These are phyloP conservation scores for Eulemur rufifrons DNA, from an alignment of 2,113 vertebrate species.

Conservation along the genomic window DNA sequence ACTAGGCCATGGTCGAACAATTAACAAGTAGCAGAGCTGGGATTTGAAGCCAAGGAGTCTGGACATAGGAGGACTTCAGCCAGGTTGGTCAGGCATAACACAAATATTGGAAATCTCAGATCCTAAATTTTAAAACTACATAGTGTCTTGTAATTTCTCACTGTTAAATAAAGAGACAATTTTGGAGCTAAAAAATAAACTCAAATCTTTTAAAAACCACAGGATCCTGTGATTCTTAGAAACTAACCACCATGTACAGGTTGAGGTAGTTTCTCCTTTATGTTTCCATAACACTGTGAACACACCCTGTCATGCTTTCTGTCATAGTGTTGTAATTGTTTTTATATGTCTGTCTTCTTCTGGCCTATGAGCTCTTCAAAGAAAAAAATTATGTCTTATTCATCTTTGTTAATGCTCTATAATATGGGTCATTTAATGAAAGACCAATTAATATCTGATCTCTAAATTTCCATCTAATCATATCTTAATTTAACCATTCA, in stretches of 20 bases:
- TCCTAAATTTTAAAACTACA: constrained; percentile 20
- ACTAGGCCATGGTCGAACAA: not conserved
- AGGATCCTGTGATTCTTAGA: not conserved
- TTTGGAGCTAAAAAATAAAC: not conserved
- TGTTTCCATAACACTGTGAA: not conserved
- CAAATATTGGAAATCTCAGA: not conserved
- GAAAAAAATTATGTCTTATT: constrained; percentile 12
- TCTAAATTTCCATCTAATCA: constrained; percentile 12
- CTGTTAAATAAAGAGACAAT: not conserved
- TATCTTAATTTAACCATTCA: not conserved
- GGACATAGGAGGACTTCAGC: not conserved
- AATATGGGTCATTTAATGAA: constrained; percentile 27
- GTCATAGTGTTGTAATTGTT: not conserved
- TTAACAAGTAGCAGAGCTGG: not conserved
- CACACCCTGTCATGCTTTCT: not conserved
- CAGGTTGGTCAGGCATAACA: not conserved
- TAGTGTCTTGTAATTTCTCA: not conserved
- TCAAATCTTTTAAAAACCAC: constrained; percentile 22
- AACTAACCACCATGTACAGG: not conserved
- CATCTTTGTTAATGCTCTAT: not conserved
- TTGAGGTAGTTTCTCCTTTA: not conserved
- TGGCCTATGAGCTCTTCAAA: not conserved
- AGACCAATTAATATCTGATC: constrained; percentile 24
- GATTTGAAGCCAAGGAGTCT: not conserved
- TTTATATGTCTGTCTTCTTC: not conserved